Evolutionary conservation across 1,140 invertebrate species (phyloP).

Genomic region (Monochamus saltuarius): DNA sequence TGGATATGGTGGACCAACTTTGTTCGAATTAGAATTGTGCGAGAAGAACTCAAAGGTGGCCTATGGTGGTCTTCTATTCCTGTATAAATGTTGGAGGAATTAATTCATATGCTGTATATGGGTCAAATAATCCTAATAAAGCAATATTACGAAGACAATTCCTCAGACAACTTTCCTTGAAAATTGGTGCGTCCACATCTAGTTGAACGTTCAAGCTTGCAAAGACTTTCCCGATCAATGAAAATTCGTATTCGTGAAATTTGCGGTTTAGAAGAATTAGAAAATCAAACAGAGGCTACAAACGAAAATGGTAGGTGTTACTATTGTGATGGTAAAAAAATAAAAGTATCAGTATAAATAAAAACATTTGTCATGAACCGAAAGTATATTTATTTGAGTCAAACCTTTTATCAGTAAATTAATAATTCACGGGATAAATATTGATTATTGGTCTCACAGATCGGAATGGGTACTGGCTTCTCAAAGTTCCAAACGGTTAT

Average conservation of each 20-base stretch:
- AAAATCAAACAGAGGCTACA: slow-evolving; percentile 7
- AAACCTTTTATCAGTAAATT: too few species aligned
- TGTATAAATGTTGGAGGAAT: slow-evolving; percentile 20
- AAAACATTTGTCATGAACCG: too few species aligned
- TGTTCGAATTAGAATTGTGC: slow-evolving; percentile 16
- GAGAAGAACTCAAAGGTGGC: slow-evolving; percentile 15
- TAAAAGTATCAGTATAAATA: too few species aligned
- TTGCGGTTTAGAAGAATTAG: background rate
- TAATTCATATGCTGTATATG: slow-evolving; percentile 16
- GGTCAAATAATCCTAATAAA: slow-evolving; percentile 3
- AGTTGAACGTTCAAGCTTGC: background rate
- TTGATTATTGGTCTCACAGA: too few species aligned
- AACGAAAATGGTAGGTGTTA: too few species aligned
- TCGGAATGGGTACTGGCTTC: too few species aligned
- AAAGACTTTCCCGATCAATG: background rate
- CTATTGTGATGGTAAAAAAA: too few species aligned
- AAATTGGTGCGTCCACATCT: background rate
- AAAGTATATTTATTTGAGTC: too few species aligned
- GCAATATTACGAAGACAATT: background rate
- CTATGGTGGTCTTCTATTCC: slow-evolving; percentile 17
- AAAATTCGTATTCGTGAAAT: background rate
- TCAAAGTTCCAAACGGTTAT: too few species aligned
- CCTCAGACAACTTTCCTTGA: background rate
- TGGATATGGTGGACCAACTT: slow-evolving; percentile 15
- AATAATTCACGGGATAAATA: too few species aligned